phyloP scores from a whole-genome alignment of 2,113 vertebrate genomes.

The Piaya cayana region DNA sequence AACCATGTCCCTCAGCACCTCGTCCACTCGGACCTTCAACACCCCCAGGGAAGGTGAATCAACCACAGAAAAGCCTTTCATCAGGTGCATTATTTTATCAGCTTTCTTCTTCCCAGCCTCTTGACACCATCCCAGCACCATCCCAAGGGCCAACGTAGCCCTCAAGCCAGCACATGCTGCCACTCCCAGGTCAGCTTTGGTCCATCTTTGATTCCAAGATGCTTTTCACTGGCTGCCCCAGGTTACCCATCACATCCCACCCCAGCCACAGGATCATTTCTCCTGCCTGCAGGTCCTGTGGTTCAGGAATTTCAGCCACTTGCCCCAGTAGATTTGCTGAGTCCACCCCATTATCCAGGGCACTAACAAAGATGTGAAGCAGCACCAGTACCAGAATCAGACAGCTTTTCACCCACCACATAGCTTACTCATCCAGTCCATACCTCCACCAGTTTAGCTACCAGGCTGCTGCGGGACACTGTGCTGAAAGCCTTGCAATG shows the following conservation, averaged over 20 bases:
- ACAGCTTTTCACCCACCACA: neutral
- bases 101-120: neutral
- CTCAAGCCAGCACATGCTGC: rapidly evolving
- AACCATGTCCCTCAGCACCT: no score
- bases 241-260: neutral
- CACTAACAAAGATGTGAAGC: neutral
- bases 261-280: neutral
- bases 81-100: no score
- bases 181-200: rapidly evolving
- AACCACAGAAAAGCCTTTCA: neutral
- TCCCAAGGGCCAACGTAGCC: neutral
- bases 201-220: neutral
- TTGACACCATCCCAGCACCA: rapidly evolving
- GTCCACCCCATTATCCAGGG: neutral
- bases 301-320: neutral
- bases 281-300: neutral
- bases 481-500: neutral
- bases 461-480: rapidly evolving
- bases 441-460: neutral
- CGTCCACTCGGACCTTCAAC: no score
- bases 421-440: neutral
- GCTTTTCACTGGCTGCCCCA: neutral
- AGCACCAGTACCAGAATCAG: neutral
- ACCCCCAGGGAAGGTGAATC: no score
- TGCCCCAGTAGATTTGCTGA: neutral